These are phyloP conservation scores for Sthenelais limicola DNA, from an alignment of 2,888 invertebrate genomes.

Conservation along the genomic window DNA sequence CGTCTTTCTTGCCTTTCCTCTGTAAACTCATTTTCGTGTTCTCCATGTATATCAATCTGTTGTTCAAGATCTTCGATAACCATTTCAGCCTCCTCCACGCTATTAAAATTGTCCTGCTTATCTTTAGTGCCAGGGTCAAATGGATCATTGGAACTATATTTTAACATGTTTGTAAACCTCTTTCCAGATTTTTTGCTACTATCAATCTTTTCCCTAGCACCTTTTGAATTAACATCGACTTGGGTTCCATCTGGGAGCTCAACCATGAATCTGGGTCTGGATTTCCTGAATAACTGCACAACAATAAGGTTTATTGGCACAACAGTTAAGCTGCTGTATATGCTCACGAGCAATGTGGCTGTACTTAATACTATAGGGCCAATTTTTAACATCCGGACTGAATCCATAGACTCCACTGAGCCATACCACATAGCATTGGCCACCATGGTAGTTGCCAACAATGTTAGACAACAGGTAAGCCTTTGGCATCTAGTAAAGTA, in stretches of 20 bases:
- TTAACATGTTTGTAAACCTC: too few species aligned
- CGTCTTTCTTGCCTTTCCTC: too few species aligned
- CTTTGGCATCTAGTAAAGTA: conserved; percentile 52
- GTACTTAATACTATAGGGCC: conserved; percentile 39
- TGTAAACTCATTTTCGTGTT: too few species aligned
- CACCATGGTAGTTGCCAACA: conserved; percentile 60
- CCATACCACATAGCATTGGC: conserved; percentile 58
- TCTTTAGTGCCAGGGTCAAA: too few species aligned
- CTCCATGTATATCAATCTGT: too few species aligned
- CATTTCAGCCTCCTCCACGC: too few species aligned
- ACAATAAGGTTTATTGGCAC: conserved; percentile 68
- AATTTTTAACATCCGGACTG: not conserved
- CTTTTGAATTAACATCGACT: too few species aligned
- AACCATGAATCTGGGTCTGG: conserved; percentile 48
- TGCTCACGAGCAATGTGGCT: conserved; percentile 15
- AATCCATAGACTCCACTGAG: not conserved
- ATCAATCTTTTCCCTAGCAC: too few species aligned
- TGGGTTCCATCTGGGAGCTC: conserved; percentile 2
- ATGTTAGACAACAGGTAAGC: conserved; percentile 56
- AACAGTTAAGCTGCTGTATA: conserved; percentile 57
- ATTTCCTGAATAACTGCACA: conserved; percentile 69
- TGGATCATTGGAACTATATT: too few species aligned
- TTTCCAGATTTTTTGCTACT: too few species aligned
- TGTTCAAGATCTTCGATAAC: too few species aligned
- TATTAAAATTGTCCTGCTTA: too few species aligned